Evolutionary conservation across 2,797 vertebrate genomes (phyloP).

Genomic region (Euphonia xanthogaster): DNA sequence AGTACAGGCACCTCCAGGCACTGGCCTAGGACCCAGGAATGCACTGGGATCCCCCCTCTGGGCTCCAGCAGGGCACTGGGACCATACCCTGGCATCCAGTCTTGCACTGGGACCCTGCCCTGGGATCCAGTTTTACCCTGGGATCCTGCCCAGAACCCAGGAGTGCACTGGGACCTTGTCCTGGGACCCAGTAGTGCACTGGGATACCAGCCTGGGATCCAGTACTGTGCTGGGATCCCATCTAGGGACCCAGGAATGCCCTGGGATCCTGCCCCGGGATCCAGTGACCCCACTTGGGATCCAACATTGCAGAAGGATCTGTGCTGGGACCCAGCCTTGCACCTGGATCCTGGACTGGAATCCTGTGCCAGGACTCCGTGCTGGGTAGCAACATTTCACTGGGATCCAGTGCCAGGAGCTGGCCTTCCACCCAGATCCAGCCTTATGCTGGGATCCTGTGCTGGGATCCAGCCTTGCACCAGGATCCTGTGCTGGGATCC

Average conservation of each 20-base stretch:
- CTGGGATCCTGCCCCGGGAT: background rate
- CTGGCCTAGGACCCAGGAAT: background rate
- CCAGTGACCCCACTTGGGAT: background rate
- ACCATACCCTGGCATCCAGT: background rate
- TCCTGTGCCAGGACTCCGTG: background rate
- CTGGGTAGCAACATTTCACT: background rate
- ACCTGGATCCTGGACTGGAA: background rate
- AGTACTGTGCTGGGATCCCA: background rate
- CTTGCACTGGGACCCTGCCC: fast-evolving
- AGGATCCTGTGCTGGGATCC: background rate
- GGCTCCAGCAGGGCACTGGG: background rate
- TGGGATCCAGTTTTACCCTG: background rate
- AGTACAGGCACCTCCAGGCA: background rate
- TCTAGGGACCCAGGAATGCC: background rate
- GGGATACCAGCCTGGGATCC: background rate
- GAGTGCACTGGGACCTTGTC: fast-evolving
- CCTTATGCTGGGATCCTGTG: background rate
- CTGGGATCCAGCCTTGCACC: fast-evolving
- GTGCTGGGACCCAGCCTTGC: fast-evolving
- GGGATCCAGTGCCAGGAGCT: background rate
- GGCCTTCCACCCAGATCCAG: background rate
- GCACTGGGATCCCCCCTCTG: background rate
- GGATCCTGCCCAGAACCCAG: background rate
- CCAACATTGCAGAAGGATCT: background rate
- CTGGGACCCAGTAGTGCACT: background rate